Evolutionary conservation across 2,113 vertebrate genomes (phyloP), one percentile per base, ranked within the genome.

Genomic region (Sturnira hondurensis): DNA sequence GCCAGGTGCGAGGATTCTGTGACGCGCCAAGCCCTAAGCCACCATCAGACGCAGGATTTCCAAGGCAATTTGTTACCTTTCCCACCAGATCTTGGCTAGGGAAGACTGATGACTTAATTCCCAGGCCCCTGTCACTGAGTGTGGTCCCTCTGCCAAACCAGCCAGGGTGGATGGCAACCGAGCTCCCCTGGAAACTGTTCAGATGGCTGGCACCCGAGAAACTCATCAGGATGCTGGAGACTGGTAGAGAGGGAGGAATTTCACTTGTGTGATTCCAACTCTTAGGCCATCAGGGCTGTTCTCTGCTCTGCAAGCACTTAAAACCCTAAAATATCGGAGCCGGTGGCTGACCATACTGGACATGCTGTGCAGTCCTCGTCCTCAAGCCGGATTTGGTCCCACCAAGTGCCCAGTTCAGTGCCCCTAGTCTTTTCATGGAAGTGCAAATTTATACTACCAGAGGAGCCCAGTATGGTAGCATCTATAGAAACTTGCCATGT

Each of bases 21-120:
- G 89, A 86, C 84, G 33, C 8, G 56, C 89, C 85, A 95, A 93
- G 41, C n/a, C 54, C 54, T 1, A 15, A 88, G 93, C 83, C 12
- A 5, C 77, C 26, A 38, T 95, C 74, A 67, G 84, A 96, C 0
- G 10, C 67, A 47, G 67, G 54, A 47, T 88, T 90, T 96, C 90
- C 84, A 86, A 84, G 93, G 93, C 36, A 43, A 56, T 88, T 73
- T 89, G 82, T 84, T 24, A 50, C 88, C 45, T 68, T 77, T 89
- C 95, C 73, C 6, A 0, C 87, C 95, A 93, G 88, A 94, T 63
- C 92, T 74, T 86, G 95, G 94, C 95, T 58, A 82, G 47, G n/a
- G 54, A 96, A 92, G 81, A 70, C 73, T 96, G 95, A 96, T 86
- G 92, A 90, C 96, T 96, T 96, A 92, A 96, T 97, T 97, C 81